phyloP scores from a whole-genome alignment of 2,113 vertebrate genomes.

The Neodon shergylaensis region DNA sequence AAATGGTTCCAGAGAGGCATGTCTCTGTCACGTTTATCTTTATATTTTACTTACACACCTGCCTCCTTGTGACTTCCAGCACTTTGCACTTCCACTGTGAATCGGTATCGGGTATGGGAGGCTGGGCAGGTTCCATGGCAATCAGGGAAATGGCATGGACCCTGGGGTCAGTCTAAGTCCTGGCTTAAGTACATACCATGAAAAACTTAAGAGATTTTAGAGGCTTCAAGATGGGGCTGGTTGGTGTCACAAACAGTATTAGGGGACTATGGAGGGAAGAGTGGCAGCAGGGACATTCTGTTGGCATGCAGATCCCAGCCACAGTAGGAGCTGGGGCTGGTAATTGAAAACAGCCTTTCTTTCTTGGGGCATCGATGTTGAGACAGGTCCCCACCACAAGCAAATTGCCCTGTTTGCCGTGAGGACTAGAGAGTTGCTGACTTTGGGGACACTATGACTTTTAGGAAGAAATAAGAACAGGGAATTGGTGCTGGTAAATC shows the following conservation, averaged over 20 bases:
- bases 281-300: not conserved
- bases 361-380: not conserved
- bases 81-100: fast-evolving
- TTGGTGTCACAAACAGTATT: fast-evolving
- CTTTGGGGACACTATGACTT: not conserved
- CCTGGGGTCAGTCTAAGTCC: not conserved
- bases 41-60: not conserved
- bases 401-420: not conserved
- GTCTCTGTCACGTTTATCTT: not conserved
- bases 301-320: not conserved
- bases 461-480: not conserved
- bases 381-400: not conserved
- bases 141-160: not conserved
- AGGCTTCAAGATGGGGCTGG: fast-evolving
- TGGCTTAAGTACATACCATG: fast-evolving
- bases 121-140: fast-evolving
- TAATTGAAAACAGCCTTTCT: not conserved
- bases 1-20: not conserved
- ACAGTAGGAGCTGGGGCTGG: not conserved
- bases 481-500: not conserved
- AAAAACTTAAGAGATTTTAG: fast-evolving
- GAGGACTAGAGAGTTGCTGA: not conserved
- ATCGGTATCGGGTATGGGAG: not conserved
- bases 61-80: not conserved
- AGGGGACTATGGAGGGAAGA: not conserved